Base-by-base conservation (phyloP, 2,797 vertebrate genomes). In the Champsocephalus gunnari region DNA sequence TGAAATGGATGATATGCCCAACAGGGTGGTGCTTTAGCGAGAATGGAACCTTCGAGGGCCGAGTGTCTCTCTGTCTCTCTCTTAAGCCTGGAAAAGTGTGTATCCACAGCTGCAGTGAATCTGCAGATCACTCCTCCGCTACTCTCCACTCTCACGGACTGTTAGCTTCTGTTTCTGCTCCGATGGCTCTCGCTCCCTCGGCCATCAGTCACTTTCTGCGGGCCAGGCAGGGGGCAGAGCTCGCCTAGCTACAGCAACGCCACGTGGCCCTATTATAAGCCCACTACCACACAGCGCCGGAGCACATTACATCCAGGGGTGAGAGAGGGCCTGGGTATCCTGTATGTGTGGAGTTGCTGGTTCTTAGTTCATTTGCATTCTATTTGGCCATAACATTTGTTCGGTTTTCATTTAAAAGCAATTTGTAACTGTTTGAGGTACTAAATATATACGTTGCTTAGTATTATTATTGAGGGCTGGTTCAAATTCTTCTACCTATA, bases 1-100 rank as follows among this genome's bases (percentile, higher is more conserved):
- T 91, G 88, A 89, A 92, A 92, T 88, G 89, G 90, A 88, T 85
- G 89, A 91, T 86, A 79, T 85, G 87, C 71, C 81, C 84, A 88
- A 86, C 76, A 85, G 83, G 87, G 82, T 71, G 75, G 79, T 67
- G 85, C 76, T 83, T 81, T 49, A 75, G 83, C 12, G 54, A 53
- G 78, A 85, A 82, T 77, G 81, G 81, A 83, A 82, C 85, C 82
- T 80, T 77, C 44, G 24, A 58, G 76, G 80, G 67, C 70, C 11
- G 57, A 74, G 79, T n/a, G 32, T 38, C 68, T 56, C 59, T 62
- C 60, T 51, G 16, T 51, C 19, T 7, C 34, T 53, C 61, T 63
- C 43, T 71, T 3, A 57, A 67, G 59, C 80, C 60, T 3, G 41
- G 21, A 71, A 82, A 86, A 63, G 69, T 79, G 49, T 3, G 78